phyloP scores from a whole-genome alignment of 2,888 invertebrate genomes.

The Celastrina argiolus region DNA sequence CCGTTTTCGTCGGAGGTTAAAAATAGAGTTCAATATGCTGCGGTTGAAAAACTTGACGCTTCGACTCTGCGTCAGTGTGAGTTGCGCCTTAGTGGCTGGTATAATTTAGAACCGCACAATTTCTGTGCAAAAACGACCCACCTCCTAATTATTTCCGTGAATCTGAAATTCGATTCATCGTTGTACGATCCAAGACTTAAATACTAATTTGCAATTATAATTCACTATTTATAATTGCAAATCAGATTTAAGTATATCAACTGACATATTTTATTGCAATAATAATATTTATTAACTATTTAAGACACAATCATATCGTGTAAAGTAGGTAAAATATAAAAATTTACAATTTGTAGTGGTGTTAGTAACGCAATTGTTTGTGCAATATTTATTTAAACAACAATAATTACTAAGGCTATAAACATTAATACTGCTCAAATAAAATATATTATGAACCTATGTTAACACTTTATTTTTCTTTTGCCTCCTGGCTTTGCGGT shows the following conservation, averaged over 20 bases:
- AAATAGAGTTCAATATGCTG: no score
- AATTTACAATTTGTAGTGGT: not conserved
- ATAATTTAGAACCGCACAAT: not conserved
- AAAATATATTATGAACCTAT: no score
- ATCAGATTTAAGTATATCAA: not conserved
- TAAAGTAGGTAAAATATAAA: not conserved
- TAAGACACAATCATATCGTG: not conserved
- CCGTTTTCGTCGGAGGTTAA: no score
- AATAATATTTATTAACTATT: not conserved
- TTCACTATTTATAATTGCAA: not conserved
- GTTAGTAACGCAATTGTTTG: no score
- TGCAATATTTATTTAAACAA: no score
- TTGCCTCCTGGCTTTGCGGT: no score
- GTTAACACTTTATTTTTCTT: no score
- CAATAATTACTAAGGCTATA: no score
- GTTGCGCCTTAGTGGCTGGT: not conserved
- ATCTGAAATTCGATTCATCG: not conserved
- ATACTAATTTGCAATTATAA: not conserved
- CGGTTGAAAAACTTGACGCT: no score
- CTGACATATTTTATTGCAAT: not conserved
- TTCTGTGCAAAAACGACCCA: not conserved
- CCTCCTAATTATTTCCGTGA: not conserved
- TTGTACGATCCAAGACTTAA: not conserved
- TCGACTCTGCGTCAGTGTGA: no score
- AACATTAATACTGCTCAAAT: no score